Base-by-base conservation (phyloP, 1,140 invertebrate genomes). In the Pissodes strobi region DNA sequence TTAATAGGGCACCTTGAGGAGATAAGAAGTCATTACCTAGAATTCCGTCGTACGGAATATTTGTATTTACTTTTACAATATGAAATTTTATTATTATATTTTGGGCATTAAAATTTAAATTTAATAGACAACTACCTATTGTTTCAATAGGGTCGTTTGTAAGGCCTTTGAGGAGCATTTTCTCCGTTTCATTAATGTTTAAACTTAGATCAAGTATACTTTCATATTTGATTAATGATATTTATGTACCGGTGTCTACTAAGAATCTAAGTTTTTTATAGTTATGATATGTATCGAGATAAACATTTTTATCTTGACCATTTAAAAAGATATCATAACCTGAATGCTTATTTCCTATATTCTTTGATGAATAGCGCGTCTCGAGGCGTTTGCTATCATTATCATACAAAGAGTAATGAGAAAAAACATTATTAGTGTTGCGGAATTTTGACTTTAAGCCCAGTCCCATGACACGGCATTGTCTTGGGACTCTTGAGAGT, bases 151-250 rank as follows among this genome's bases (percentile, higher is more conserved):
- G n/a, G n/a, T n/a, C n/a, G n/a, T n/a, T n/a, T n/a, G n/a, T n/a
- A n/a, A n/a, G n/a, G n/a, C n/a, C n/a, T n/a, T n/a, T n/a, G n/a
- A n/a, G 48, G 9, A 43, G 18, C 30, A 34, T 12, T 37, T 37
- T 49, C 3, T 60, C 57, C 4, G 17, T 13, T 13, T 10, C 27
- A 34, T 67, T 43, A 22, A 13, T 46, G 34, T 30, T 51, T 19
- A 30, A 52, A 27, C 57, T 2, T 2, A n/a, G n/a, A n/a, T n/a
- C n/a, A n/a, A n/a, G 30, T 45, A 9, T 27, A 13, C 25, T 66
- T 55, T 48, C 37, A 39, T 37, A 1, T 64, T 64, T 67, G 17
- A 67, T 58, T 19, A 67, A 17, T 13, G 60, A 64, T 3, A 67
- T 45, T 12, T 8, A 22, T 1, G 66, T 34, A 45, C 61, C 66